These are phyloP conservation scores for Colaptes auratus DNA, from an alignment of 2,113 vertebrate species.

Conservation along the genomic window DNA sequence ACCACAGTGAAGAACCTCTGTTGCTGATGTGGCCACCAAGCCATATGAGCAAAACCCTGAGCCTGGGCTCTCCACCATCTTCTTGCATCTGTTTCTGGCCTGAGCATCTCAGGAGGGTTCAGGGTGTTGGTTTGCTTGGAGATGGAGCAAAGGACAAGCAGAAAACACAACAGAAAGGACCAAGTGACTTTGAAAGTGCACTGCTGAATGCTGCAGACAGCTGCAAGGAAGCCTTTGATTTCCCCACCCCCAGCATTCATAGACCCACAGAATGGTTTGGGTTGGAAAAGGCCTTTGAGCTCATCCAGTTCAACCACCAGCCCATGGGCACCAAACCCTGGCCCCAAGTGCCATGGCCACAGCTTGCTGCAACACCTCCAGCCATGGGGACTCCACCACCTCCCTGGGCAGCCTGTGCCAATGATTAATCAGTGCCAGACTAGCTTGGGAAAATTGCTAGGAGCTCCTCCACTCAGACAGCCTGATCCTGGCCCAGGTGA, in stretches of 20 bases:
- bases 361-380: too few species aligned
- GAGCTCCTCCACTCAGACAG: not conserved
- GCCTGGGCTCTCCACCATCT: rapidly evolving
- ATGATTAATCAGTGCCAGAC: not conserved
- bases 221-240: not conserved
- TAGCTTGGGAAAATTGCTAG: not conserved
- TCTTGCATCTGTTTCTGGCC: not conserved
- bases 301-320: too few species aligned
- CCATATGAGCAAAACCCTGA: rapidly evolving
- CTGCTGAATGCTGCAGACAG: not conserved
- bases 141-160: not conserved
- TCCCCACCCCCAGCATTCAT: not conserved
- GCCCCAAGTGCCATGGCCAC: too few species aligned
- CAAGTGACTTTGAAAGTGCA: not conserved
- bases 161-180: not conserved
- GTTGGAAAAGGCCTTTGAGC: too few species aligned
- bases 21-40: not conserved
- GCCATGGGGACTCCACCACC: too few species aligned
- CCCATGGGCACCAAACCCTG: too few species aligned
- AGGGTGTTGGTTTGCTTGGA: not conserved
- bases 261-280: too few species aligned
- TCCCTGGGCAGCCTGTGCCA: too few species aligned
- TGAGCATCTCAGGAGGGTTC: not conserved
- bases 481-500: not conserved
- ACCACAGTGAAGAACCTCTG: not conserved